phyloP scores from a whole-genome alignment of 2,797 vertebrate species.

The Hafferia zeledoni region DNA sequence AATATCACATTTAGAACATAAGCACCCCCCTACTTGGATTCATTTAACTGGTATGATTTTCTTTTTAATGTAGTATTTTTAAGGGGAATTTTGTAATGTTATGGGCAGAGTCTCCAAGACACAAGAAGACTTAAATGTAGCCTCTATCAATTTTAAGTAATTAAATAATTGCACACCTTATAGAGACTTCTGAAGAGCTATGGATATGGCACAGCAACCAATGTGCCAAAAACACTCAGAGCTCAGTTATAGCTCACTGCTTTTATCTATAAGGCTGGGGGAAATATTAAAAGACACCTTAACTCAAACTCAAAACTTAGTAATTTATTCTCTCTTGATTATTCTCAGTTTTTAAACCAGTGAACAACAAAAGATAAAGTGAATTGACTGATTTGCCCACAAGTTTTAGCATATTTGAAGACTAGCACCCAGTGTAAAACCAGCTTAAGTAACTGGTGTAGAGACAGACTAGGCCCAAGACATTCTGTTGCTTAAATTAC shows the following conservation, averaged over 20 bases:
- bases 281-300: background rate
- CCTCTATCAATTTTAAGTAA: background rate
- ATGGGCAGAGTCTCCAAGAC: background rate
- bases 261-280: background rate
- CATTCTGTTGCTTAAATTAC: background rate
- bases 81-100: background rate
- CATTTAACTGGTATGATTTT: background rate
- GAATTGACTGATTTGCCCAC: background rate
- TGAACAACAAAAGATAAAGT: background rate
- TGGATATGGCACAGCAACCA: background rate
- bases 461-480: background rate
- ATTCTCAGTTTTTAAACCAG: background rate
- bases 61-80: background rate
- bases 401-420: background rate
- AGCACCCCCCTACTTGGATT: background rate
- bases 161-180: background rate
- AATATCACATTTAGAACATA: background rate
- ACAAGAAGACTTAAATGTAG: background rate
- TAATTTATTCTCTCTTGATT: background rate
- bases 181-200: background rate
- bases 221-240: background rate
- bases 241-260: background rate
- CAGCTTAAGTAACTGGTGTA: background rate
- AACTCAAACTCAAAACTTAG: background rate
- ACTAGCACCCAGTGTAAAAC: background rate